Evolutionary conservation across 2,797 vertebrate genomes (phyloP).

Genomic region (Ceryle rudis): DNA sequence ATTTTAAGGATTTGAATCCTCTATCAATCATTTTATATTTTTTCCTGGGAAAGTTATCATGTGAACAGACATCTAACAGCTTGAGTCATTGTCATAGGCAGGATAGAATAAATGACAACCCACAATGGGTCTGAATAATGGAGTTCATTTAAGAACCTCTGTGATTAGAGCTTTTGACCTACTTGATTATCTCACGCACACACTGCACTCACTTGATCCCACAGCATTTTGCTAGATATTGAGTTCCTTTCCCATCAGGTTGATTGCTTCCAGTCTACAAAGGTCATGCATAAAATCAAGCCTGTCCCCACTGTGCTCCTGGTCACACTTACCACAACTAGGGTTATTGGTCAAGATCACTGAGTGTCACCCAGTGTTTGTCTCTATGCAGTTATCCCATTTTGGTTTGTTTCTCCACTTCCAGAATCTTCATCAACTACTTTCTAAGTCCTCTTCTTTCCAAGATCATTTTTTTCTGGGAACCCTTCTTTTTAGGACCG

Average conservation of each 20-base stretch:
- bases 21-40: neutral
- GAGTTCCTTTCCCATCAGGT: neutral
- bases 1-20: neutral
- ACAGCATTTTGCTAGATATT: neutral
- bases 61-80: neutral
- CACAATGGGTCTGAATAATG: neutral
- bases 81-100: neutral
- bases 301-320: fast-evolving
- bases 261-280: fast-evolving
- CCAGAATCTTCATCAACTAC: neutral
- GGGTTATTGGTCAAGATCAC: neutral
- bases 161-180: neutral
- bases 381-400: neutral
- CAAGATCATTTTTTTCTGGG: neutral
- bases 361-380: fast-evolving
- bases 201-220: neutral
- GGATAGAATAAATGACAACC: neutral
- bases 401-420: neutral
- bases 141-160: neutral
- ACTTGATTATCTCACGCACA: neutral
- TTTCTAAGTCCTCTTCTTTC: neutral
- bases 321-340: neutral
- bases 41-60: neutral
- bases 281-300: neutral
- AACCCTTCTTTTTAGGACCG: neutral